phyloP scores from a whole-genome alignment of 1,140 invertebrate genomes.

The Argopecten irradians region DNA sequence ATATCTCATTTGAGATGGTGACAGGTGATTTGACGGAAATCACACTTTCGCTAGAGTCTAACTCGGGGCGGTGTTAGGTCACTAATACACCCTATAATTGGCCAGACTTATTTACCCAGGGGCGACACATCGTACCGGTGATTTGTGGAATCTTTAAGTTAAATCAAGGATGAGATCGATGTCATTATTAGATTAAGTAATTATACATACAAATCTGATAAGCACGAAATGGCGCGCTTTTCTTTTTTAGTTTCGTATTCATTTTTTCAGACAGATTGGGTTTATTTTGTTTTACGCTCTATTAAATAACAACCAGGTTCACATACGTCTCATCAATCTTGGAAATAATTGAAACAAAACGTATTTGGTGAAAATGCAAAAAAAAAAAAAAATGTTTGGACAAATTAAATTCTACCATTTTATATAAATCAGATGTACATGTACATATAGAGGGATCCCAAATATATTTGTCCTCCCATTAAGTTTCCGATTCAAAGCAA shows the following conservation, averaged over 20 bases:
- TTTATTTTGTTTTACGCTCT: no score
- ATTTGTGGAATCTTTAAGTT: neutral
- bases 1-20: conserved; percentile 4
- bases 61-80: neutral
- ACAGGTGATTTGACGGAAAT: conserved; percentile 9
- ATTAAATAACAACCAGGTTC: no score
- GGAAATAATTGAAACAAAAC: no score
- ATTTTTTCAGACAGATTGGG: no score
- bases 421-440: no score
- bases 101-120: neutral
- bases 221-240: neutral
- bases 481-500: no score
- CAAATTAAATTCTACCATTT: no score
- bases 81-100: neutral
- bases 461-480: no score
- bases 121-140: neutral
- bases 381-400: no score
- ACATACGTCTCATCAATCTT: no score
- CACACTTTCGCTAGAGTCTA: neutral
- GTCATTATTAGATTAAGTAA: neutral
- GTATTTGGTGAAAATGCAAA: no score
- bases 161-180: conserved; percentile 7
- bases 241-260: neutral
- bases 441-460: no score
- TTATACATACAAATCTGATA: neutral